Conservation (phyloP, 2,797 vertebrate species). For the Microhierax caerulescens region DNA sequence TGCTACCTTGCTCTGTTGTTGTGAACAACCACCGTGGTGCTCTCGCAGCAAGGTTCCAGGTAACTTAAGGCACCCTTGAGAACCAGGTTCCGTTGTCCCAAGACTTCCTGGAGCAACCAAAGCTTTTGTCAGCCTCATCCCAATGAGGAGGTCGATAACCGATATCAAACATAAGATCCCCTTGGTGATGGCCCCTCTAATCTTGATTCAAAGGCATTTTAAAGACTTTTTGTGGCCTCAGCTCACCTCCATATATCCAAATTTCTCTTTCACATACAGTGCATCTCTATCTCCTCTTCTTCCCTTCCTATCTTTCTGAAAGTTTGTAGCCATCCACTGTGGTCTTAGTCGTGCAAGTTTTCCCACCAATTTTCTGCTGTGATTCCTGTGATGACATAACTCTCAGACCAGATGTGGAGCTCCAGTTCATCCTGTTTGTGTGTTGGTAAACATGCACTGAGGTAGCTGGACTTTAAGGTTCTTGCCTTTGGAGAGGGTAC, state of each 20-base stretch:
- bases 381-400: fast-evolving
- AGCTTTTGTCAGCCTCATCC: not conserved
- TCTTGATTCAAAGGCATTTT: not conserved
- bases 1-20: not conserved
- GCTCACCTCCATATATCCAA: not conserved
- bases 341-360: not conserved
- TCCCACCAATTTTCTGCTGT: not conserved
- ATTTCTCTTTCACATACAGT: not conserved
- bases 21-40: not conserved
- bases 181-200: fast-evolving
- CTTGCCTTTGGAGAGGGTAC: not conserved
- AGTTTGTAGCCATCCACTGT: not conserved
- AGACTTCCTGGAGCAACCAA: not conserved
- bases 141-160: not conserved
- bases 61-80: not conserved
- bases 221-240: not conserved
- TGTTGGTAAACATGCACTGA: not conserved
- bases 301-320: not conserved
- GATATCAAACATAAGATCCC: not conserved
- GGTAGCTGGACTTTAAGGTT: not conserved
- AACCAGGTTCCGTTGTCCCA: not conserved
- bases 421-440: not conserved
- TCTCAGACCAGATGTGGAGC: fast-evolving
- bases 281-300: not conserved
- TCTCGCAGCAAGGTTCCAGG: not conserved